Conservation (phyloP, 2,888 invertebrate species). For the Melitaea athalia region DNA sequence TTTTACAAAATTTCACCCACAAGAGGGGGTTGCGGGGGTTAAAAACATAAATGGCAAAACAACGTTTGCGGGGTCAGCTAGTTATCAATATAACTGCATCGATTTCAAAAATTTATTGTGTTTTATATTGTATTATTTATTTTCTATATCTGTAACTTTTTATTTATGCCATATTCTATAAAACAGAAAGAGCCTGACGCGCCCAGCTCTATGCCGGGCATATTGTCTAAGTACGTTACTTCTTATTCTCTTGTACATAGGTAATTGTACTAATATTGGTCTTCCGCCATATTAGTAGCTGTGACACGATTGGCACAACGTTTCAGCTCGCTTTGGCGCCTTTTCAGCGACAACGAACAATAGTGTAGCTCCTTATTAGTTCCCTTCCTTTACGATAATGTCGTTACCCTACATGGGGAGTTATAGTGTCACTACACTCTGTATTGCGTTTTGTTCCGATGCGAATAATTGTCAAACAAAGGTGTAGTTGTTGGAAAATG, state of each 20-base stretch:
- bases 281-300: not conserved
- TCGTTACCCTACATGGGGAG: conserved; percentile 43
- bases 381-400: conserved; percentile 52
- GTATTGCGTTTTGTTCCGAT: conserved; percentile 52
- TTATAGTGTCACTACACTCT: conserved; percentile 47
- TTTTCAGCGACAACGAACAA: conserved; percentile 46
- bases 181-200: not conserved
- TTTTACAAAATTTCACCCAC: too few species aligned
- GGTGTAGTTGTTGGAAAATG: conserved; percentile 17
- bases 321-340: conserved; percentile 30
- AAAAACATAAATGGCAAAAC: too few species aligned
- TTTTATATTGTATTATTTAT: too few species aligned
- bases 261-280: not conserved
- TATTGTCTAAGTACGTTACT: not conserved
- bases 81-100: too few species aligned
- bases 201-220: not conserved
- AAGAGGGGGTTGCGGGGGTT: too few species aligned
- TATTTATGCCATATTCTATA: not conserved
- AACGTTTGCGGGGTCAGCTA: too few species aligned
- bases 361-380: conserved; percentile 49
- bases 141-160: not conserved
- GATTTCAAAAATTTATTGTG: too few species aligned
- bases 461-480: conserved; percentile 11
- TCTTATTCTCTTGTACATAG: not conserved
- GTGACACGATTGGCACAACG: conserved; percentile 13